These are phyloP conservation scores for Agrotis exclamationis DNA, from an alignment of 2,888 invertebrate genomes.

Conservation along the genomic window DNA sequence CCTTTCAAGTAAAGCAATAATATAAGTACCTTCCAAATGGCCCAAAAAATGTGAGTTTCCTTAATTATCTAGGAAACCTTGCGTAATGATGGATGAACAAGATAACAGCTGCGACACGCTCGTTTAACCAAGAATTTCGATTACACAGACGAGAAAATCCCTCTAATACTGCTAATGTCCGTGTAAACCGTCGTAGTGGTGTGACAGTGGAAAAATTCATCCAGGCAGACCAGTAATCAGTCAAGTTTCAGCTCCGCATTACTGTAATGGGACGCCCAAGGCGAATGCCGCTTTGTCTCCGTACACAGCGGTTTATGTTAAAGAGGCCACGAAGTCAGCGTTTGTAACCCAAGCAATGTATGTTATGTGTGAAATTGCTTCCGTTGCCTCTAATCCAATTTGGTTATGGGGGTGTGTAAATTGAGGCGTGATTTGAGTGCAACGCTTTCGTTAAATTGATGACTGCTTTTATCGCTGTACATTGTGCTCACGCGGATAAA, in stretches of 20 bases:
- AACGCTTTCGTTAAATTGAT: constrained; percentile 39
- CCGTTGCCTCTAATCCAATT: constrained; percentile 61
- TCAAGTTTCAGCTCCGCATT: constrained; percentile 87
- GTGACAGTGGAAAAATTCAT: constrained; percentile 83
- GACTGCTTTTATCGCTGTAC: constrained; percentile 24
- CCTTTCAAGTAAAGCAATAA: constrained; percentile 20
- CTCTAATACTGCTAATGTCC: constrained; percentile 81
- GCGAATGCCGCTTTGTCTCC: constrained; percentile 78
- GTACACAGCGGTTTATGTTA: constrained; percentile 72
- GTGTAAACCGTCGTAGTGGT: constrained; percentile 67
- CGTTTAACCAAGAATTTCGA: constrained; percentile 77
- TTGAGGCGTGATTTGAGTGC: constrained; percentile 49
- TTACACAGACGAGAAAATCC: constrained; percentile 80
- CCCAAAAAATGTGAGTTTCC: constrained; percentile 20
- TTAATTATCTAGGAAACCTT: constrained; percentile 53
- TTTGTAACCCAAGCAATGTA: constrained; percentile 59
- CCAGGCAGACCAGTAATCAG: constrained; percentile 83
- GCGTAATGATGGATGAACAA: constrained; percentile 58
- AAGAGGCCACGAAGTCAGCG: constrained; percentile 64
- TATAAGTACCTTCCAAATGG: background rate
- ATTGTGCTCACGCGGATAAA: background rate
- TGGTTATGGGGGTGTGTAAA: constrained; percentile 57
- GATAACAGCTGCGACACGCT: constrained; percentile 59
- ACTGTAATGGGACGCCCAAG: constrained; percentile 82
- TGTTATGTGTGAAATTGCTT: constrained; percentile 56